Evolutionary conservation across 92 coral and sea anemone genomes (phyloP).

Genomic region (Epizoanthus scotinus): DNA sequence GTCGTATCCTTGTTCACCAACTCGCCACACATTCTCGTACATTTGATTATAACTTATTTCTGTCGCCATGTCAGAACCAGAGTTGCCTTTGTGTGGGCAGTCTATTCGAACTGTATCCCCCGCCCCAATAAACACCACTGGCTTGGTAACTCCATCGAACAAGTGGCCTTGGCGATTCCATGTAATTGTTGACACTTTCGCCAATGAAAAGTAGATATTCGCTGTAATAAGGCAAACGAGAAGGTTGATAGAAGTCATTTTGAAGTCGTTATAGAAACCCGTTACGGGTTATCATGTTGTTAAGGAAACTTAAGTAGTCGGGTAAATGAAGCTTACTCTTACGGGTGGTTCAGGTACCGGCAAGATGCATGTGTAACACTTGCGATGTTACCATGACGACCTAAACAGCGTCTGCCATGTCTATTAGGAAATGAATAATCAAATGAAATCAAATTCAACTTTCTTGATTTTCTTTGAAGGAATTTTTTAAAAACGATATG

Average conservation of each 20-base stretch:
- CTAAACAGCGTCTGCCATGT: no score
- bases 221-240: background rate
- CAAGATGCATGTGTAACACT: background rate
- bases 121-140: slow-evolving; percentile 30
- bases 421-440: no score
- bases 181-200: slow-evolving; percentile 6
- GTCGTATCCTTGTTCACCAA: slow-evolving; percentile 40
- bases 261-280: background rate
- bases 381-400: no score
- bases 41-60: slow-evolving; percentile 35
- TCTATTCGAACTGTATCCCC: slow-evolving; percentile 34
- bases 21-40: slow-evolving; percentile 65
- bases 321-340: background rate
- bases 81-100: background rate
- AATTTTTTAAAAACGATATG: no score
- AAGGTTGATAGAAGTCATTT: slow-evolving; percentile 1
- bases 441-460: no score
- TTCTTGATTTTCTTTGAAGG: no score
- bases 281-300: background rate
- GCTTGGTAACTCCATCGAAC: slow-evolving; percentile 22
- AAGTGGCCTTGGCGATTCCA: slow-evolving; percentile 37
- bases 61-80: background rate
- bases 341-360: slow-evolving; percentile 1
- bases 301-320: background rate
- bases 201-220: background rate